Evolutionary conservation across 2,113 vertebrate genomes (phyloP).

Genomic region (Verasper variegatus): DNA sequence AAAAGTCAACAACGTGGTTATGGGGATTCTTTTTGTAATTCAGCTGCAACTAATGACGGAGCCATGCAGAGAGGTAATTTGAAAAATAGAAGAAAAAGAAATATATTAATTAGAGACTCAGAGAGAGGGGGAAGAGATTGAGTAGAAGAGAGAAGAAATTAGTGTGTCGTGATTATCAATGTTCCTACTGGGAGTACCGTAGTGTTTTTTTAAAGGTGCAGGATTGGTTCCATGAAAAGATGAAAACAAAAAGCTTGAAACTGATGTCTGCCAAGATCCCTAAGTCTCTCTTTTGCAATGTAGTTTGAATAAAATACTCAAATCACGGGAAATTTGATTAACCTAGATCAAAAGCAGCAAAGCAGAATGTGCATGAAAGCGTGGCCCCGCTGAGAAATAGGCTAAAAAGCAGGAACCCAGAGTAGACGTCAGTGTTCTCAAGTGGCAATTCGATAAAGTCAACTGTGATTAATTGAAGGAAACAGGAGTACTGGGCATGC

Average conservation of each 20-base stretch:
- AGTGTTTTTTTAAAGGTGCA: constrained; percentile 7
- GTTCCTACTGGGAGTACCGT: constrained; percentile 15
- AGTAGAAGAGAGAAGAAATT: constrained; percentile 8
- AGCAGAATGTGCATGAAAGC: constrained; percentile 25
- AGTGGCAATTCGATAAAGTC: constrained; percentile 46
- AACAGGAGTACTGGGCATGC: constrained; percentile 19
- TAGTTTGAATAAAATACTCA: constrained; percentile 16
- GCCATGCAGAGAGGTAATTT: constrained; percentile 41
- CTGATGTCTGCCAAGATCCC: constrained; percentile 32
- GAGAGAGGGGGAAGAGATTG: neutral
- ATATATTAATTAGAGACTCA: constrained; percentile 39
- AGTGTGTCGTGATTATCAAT: constrained; percentile 16
- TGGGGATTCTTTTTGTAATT: constrained; percentile 35
- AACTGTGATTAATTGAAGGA: constrained; percentile 54
- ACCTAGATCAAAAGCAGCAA: constrained; percentile 6
- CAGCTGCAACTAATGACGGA: constrained; percentile 20
- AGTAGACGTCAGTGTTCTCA: constrained; percentile 29
- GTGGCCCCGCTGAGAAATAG: neutral
- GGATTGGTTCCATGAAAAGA: neutral
- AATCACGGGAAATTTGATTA: constrained; percentile 36
- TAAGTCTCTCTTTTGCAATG: constrained; percentile 29
- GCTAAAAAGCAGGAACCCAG: constrained; percentile 4
- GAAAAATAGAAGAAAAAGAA: constrained; percentile 33
- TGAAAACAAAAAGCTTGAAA: constrained; percentile 35
- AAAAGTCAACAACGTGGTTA: constrained; percentile 33